Evolutionary conservation across 2,888 invertebrate genomes (phyloP).

Genomic region (Miltochrista miniata): DNA sequence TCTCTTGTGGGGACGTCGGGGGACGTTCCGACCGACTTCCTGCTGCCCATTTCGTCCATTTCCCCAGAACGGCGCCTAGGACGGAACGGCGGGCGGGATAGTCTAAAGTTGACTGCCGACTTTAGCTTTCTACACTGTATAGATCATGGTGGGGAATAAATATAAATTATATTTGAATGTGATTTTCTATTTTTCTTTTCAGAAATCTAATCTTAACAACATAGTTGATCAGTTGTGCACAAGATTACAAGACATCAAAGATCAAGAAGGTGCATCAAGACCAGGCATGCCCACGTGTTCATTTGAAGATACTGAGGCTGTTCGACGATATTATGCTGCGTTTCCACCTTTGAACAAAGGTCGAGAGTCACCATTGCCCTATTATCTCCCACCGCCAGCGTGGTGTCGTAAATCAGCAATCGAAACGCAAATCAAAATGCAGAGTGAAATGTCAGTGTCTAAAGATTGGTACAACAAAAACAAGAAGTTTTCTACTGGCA

Average conservation of each 20-base stretch:
- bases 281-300: constrained; percentile 82
- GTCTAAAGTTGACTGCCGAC: too few species aligned
- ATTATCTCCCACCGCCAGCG: constrained; percentile 74
- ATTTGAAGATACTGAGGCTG: constrained; percentile 85
- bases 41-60: too few species aligned
- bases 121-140: too few species aligned
- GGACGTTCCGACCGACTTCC: too few species aligned
- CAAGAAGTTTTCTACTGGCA: constrained; percentile 64
- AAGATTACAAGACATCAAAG: constrained; percentile 88
- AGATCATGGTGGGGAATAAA: too few species aligned
- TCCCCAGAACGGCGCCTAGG: too few species aligned
- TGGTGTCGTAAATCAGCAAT: constrained; percentile 68
- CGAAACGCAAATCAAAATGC: constrained; percentile 67
- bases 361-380: constrained; percentile 69
- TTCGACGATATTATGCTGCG: constrained; percentile 90
- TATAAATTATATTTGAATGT: too few species aligned
- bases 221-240: constrained; percentile 93
- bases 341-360: constrained; percentile 87
- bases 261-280: constrained; percentile 66
- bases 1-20: too few species aligned
- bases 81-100: too few species aligned
- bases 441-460: constrained; percentile 62
- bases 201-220: constrained; percentile 92
- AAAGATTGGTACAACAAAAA: constrained; percentile 70
- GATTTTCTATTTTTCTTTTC: constrained; percentile 60